phyloP scores from a whole-genome alignment of 2,888 invertebrate genomes.

The Aporophyla lueneburgensis region DNA sequence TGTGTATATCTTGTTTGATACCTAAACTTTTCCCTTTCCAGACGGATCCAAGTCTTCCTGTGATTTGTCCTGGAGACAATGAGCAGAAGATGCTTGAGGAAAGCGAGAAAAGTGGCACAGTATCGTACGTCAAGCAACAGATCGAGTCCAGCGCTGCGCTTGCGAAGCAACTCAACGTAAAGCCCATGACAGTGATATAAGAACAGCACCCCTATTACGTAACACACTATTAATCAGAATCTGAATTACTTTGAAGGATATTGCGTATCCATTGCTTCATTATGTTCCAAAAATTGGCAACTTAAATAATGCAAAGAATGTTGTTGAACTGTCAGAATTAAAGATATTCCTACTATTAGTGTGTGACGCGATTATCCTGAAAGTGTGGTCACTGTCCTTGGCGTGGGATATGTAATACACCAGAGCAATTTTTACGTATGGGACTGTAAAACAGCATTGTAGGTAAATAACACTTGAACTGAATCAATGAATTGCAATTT shows the following conservation, averaged over 20 bases:
- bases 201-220: too few relatives aligned
- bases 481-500: not conserved
- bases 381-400: not conserved
- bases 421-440: too few relatives aligned
- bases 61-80: slow-evolving; percentile 93
- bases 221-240: too few relatives aligned
- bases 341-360: too few relatives aligned
- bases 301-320: too few relatives aligned
- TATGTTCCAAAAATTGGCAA: too few relatives aligned
- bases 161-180: slow-evolving; percentile 91
- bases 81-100: slow-evolving; percentile 93
- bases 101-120: slow-evolving; percentile 93
- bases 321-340: too few relatives aligned
- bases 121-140: slow-evolving; percentile 95
- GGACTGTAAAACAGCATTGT: not conserved
- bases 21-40: not conserved
- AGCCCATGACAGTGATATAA: slow-evolving; percentile 79
- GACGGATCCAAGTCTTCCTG: not conserved
- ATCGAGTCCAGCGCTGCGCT: slow-evolving; percentile 92
- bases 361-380: too few relatives aligned
- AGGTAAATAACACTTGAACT: not conserved
- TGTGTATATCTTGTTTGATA: not conserved
- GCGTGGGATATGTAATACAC: not conserved
- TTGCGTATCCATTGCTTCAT: too few relatives aligned
- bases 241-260: too few relatives aligned